Percentiles rank a stretch among this genome's conserved stretches.
Conservation (phyloP, 2,113 vertebrate genomes). For the Pseudois nayaur region DNA sequence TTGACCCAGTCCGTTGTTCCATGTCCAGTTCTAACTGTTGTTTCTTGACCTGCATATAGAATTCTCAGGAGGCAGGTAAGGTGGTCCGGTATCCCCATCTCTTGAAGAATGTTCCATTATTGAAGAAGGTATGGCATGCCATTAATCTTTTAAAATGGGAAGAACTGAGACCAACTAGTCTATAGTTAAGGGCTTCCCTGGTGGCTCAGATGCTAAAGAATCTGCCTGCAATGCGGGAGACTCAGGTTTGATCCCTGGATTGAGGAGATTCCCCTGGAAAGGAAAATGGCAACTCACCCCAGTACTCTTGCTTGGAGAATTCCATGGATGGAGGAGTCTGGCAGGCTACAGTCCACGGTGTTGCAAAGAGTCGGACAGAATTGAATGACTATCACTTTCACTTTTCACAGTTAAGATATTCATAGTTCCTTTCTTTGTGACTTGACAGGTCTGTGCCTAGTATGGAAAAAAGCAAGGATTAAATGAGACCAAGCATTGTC, state of each 20-base stretch:
- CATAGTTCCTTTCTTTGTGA: neutral
- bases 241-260: neutral
- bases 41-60: neutral
- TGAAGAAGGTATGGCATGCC: accelerated
- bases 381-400: neutral
- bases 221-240: neutral
- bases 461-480: neutral
- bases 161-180: neutral
- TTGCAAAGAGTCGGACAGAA: neutral
- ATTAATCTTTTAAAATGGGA: neutral
- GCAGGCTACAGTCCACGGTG: neutral
- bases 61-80: neutral
- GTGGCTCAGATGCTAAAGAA: neutral
- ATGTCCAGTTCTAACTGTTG: neutral
- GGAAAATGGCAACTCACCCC: neutral
- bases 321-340: neutral
- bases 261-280: neutral
- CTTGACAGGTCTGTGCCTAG: neutral
- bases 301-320: neutral
- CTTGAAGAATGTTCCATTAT: neutral
- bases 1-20: neutral
- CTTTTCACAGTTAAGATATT: neutral
- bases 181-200: neutral
- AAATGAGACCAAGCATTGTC: neutral
- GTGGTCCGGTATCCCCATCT: neutral